These are phyloP conservation scores for Dendrolimus houi DNA, from an alignment of 2,888 invertebrate species.

Conservation along the genomic window DNA sequence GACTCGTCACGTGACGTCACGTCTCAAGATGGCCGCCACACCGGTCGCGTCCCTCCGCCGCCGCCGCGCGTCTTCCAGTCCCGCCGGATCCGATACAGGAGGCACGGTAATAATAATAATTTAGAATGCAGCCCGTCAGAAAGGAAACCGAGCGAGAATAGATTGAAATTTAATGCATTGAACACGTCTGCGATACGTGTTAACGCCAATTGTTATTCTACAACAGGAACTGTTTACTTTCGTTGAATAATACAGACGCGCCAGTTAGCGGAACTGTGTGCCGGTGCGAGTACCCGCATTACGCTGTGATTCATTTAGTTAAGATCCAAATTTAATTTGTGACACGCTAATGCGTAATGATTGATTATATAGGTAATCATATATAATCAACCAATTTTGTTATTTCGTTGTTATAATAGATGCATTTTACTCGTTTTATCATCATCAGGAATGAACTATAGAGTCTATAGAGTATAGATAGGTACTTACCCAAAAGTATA, in stretches of 20 bases:
- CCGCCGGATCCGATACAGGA: slow-evolving; percentile 64
- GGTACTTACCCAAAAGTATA: too few species aligned
- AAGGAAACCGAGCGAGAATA: slow-evolving; percentile 70
- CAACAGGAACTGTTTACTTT: slow-evolving; percentile 69
- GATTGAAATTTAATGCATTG: slow-evolving; percentile 70
- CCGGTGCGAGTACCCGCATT: slow-evolving; percentile 22
- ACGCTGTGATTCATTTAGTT: slow-evolving; percentile 42
- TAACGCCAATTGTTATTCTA: slow-evolving; percentile 65
- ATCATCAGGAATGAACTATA: too few species aligned
- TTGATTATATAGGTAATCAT: too few species aligned
- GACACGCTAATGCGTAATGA: slow-evolving; percentile 6
- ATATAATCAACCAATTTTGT: too few species aligned
- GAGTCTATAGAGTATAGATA: too few species aligned
- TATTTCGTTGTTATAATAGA: too few species aligned
- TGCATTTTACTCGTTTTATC: too few species aligned
- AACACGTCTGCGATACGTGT: slow-evolving; percentile 50
- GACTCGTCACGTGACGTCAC: slow-evolving; percentile 76
- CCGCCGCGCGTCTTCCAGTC: slow-evolving; percentile 56
- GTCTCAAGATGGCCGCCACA: slow-evolving; percentile 75
- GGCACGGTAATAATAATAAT: slow-evolving; percentile 59
- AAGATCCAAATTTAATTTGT: slow-evolving; percentile 25
- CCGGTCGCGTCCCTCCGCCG: slow-evolving; percentile 59
- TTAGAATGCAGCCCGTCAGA: slow-evolving; percentile 64
- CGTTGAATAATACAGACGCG: slow-evolving; percentile 57
- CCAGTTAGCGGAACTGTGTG: slow-evolving; percentile 48